A percentile compares a stretch with the other conserved stretches of the same genome.
Evolutionary conservation across 2,888 invertebrate species (phyloP).

Genomic region (Torymus texanus): DNA sequence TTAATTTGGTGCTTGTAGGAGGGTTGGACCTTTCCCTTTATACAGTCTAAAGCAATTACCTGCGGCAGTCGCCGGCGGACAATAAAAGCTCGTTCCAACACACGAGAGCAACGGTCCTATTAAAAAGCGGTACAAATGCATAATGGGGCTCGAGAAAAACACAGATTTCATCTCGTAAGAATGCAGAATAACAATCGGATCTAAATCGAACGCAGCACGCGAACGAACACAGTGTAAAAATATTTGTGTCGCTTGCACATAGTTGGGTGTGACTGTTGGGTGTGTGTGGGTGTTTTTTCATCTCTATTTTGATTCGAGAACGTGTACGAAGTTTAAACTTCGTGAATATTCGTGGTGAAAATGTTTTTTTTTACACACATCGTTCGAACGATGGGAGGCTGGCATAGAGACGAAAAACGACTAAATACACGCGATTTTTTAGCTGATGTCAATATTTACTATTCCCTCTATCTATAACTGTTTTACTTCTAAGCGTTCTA

Average conservation of each 20-base stretch:
- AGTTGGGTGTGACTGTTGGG: no score
- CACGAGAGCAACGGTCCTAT: not conserved
- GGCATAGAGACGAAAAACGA: no score
- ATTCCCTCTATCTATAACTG: no score
- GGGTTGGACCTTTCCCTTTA: not conserved
- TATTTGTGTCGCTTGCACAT: no score
- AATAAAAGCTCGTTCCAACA: conserved; percentile 22
- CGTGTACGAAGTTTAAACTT: not conserved
- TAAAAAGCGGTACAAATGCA: conserved; percentile 30
- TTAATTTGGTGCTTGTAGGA: conserved; percentile 25
- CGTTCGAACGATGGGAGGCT: not conserved
- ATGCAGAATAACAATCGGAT: conserved; percentile 10
- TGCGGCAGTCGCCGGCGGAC: conserved; percentile 8
- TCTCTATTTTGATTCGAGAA: not conserved
- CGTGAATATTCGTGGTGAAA: not conserved
- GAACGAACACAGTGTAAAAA: not conserved
- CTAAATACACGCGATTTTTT: no score
- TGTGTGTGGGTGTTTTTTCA: not conserved
- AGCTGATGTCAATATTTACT: no score
- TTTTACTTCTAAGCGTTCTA: no score
- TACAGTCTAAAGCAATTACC: conserved; percentile 40
- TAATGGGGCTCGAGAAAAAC: conserved; percentile 12
- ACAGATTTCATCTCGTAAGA: conserved; percentile 7
- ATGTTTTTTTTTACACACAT: not conserved
- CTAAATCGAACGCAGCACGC: not conserved